Conservation (phyloP, 2,113 vertebrate species). For the Pachyramphus minor region DNA sequence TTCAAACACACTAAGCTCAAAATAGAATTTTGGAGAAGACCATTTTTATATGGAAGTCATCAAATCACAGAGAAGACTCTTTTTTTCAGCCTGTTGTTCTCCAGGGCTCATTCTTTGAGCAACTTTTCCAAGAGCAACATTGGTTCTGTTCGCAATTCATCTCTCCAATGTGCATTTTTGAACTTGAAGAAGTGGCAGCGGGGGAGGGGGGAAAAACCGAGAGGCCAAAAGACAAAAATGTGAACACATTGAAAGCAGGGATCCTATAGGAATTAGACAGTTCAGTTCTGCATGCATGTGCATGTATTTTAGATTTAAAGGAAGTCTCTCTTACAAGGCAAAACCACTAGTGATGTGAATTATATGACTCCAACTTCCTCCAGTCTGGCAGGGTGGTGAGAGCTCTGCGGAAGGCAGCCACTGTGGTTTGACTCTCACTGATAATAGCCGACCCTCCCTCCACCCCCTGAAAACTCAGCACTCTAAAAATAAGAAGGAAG, state of each 20-base stretch:
- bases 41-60: conserved; percentile 42
- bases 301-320: conserved; percentile 48
- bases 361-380: conserved; percentile 65
- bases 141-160: conserved; percentile 10
- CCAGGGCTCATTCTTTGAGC: background rate
- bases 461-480: conserved; percentile 70
- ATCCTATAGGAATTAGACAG: background rate
- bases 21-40: conserved; percentile 16
- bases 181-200: background rate
- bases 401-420: conserved; percentile 68
- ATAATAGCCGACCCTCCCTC: conserved; percentile 80
- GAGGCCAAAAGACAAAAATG: background rate
- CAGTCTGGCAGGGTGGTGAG: conserved; percentile 51
- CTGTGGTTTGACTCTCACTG: conserved; percentile 84
- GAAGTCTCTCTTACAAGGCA: conserved; percentile 68
- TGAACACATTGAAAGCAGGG: background rate
- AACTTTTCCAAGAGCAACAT: conserved; percentile 45
- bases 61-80: conserved; percentile 22
- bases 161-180: conserved; percentile 8
- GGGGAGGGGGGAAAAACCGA: background rate
- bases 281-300: background rate
- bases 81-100: conserved; percentile 31
- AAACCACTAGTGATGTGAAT: conserved; percentile 63
- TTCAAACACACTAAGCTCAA: background rate
- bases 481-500: conserved; percentile 77